Evolutionary conservation across 2,797 vertebrate genomes (phyloP).

Genomic region (Dicrostonyx torquatus): DNA sequence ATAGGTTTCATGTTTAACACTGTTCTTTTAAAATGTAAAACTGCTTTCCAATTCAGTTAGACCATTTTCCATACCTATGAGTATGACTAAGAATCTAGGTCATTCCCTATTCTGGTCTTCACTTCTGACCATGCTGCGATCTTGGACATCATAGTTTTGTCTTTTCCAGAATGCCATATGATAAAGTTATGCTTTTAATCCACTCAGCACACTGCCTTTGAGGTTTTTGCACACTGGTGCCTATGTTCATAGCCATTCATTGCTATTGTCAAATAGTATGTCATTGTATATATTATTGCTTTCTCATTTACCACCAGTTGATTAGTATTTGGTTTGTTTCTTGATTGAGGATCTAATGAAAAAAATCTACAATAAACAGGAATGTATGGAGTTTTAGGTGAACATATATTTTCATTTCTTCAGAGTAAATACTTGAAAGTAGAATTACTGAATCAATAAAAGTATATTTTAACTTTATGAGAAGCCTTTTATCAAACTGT

Average conservation of each 20-base stretch:
- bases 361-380: not conserved
- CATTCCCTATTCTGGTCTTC: not conserved
- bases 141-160: not conserved
- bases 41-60: slow-evolving; percentile 5
- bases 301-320: not conserved
- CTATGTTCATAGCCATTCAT: not conserved
- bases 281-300: not conserved
- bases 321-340: slow-evolving; percentile 21
- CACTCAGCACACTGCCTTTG: slow-evolving; percentile 4
- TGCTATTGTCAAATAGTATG: slow-evolving; percentile 18
- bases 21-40: slow-evolving; percentile 19
- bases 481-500: slow-evolving; percentile 4
- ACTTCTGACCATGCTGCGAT: not conserved
- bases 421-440: slow-evolving; percentile 13
- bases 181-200: not conserved
- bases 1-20: slow-evolving; percentile 21
- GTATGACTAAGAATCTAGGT: not conserved
- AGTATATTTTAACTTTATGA: not conserved
- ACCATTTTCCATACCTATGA: not conserved
- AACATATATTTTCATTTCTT: slow-evolving; percentile 59
- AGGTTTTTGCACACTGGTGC: not conserved
- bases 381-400: not conserved
- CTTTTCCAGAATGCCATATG: not conserved
- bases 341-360: not conserved
- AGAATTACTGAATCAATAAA: not conserved